Conservation (phyloP, 2,888 invertebrate species). For the Melieria picta region DNA sequence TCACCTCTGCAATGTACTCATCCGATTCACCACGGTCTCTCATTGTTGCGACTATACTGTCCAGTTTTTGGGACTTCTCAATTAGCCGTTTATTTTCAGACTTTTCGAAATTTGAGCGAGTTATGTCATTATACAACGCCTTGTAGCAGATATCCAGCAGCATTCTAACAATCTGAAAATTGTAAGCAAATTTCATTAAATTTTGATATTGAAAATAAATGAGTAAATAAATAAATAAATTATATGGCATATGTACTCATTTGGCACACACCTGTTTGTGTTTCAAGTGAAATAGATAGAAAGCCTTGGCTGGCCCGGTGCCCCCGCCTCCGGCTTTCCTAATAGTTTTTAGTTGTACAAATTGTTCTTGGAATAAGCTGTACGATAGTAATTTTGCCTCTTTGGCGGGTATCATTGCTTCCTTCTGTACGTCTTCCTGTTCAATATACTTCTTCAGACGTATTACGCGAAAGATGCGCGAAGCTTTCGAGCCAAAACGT, state of each 20-base stretch:
- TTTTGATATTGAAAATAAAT: not conserved
- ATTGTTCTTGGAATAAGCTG: conserved; percentile 79
- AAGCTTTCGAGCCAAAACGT: conserved; percentile 85
- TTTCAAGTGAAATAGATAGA: conserved; percentile 80
- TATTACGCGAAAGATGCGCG: conserved; percentile 88
- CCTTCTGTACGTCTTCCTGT: conserved; percentile 89
- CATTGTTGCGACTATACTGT: conserved; percentile 83
- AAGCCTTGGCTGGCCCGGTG: conserved; percentile 82
- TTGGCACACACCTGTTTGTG: conserved; percentile 68
- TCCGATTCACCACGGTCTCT: conserved; percentile 80
- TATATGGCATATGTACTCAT: not conserved
- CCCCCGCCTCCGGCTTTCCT: conserved; percentile 76
- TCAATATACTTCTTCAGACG: conserved; percentile 84
- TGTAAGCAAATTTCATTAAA: conserved; percentile 32
- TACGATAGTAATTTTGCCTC: conserved; percentile 91
- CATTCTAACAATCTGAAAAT: conserved; percentile 73
- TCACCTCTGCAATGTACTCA: conserved; percentile 82
- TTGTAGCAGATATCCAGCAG: conserved; percentile 77
- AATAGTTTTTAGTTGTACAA: conserved; percentile 72
- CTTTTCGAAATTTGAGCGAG: conserved; percentile 73
- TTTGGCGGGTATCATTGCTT: conserved; percentile 93
- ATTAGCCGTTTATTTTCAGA: conserved; percentile 80
- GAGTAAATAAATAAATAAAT: not conserved
- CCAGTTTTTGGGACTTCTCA: conserved; percentile 87
- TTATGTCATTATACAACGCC: conserved; percentile 75